These are phyloP conservation scores for Crotalus viridis DNA, from an alignment of 2,113 vertebrate species.

Conservation along the genomic window DNA sequence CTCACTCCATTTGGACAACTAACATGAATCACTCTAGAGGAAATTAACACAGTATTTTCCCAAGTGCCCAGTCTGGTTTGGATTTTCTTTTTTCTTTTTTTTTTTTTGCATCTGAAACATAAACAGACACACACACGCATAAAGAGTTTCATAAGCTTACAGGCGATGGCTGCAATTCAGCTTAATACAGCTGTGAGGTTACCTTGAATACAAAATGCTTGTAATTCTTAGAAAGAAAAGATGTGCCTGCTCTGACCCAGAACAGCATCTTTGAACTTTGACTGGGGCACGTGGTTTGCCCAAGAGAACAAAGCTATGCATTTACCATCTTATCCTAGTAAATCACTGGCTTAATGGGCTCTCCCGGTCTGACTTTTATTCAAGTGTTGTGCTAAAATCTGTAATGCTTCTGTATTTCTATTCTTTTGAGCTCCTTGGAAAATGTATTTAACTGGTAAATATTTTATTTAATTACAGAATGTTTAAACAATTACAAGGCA, in stretches of 20 bases:
- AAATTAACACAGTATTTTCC: slow-evolving; percentile 55
- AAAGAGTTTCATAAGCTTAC: slow-evolving; percentile 35
- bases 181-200: not conserved
- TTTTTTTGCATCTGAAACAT: slow-evolving; percentile 46
- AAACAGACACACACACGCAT: slow-evolving; percentile 41
- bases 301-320: slow-evolving; percentile 17
- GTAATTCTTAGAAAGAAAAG: slow-evolving; percentile 43
- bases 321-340: slow-evolving; percentile 46
- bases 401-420: slow-evolving; percentile 25
- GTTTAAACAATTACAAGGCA: slow-evolving; percentile 12
- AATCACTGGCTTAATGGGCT: slow-evolving; percentile 34
- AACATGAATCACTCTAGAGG: slow-evolving; percentile 41
- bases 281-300: slow-evolving; percentile 37
- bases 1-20: slow-evolving; percentile 43
- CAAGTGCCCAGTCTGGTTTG: slow-evolving; percentile 46
- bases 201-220: slow-evolving; percentile 4
- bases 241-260: slow-evolving; percentile 42
- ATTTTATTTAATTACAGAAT: slow-evolving; percentile 40
- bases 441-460: slow-evolving; percentile 6
- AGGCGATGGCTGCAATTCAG: slow-evolving; percentile 15
- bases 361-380: not conserved
- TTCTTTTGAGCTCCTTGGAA: slow-evolving; percentile 21
- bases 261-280: slow-evolving; percentile 51
- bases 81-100: slow-evolving; percentile 25
- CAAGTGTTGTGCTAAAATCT: slow-evolving; percentile 33